Evolutionary conservation across 2,888 invertebrate species (phyloP).

Genomic region (Cordylochernes scorpioides): DNA sequence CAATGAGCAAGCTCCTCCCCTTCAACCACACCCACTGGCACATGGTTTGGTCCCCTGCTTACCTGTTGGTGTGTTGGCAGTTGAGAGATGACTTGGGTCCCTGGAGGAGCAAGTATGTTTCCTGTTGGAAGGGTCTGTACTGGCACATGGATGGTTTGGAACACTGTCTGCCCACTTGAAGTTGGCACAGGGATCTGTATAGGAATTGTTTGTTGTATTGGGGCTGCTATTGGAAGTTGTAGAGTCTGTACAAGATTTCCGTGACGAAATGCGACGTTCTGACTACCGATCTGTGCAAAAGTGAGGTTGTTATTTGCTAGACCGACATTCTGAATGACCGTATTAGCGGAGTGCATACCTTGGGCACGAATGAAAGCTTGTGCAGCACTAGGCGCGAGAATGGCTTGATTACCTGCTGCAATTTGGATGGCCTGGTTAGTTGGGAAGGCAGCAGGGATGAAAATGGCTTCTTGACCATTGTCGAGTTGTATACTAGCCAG

Average conservation of each 20-base stretch:
- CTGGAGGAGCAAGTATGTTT: slow-evolving; percentile 22
- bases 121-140: slow-evolving; percentile 30
- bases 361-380: slow-evolving; percentile 29
- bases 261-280: slow-evolving; percentile 41
- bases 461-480: slow-evolving; percentile 69
- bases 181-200: slow-evolving; percentile 50
- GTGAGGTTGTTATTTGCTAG: slow-evolving; percentile 20
- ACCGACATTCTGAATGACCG: slow-evolving; percentile 17
- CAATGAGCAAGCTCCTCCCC: no score
- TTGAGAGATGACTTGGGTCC: slow-evolving; percentile 14
- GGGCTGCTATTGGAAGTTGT: slow-evolving; percentile 14
- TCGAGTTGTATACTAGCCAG: slow-evolving; percentile 54
- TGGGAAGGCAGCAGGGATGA: slow-evolving; percentile 40
- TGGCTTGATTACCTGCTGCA: slow-evolving; percentile 14
- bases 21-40: no score
- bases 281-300: slow-evolving; percentile 24
- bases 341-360: slow-evolving; percentile 7
- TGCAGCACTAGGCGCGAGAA: slow-evolving; percentile 31
- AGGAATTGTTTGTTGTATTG: slow-evolving; percentile 31
- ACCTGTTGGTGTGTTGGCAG: slow-evolving; percentile 11
- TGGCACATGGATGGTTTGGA: slow-evolving; percentile 79
- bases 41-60: no score
- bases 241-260: slow-evolving; percentile 16
- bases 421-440: slow-evolving; percentile 13
- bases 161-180: slow-evolving; percentile 67